phyloP scores from a whole-genome alignment of 2,888 invertebrate species.

The Zeuzera pyrina region DNA sequence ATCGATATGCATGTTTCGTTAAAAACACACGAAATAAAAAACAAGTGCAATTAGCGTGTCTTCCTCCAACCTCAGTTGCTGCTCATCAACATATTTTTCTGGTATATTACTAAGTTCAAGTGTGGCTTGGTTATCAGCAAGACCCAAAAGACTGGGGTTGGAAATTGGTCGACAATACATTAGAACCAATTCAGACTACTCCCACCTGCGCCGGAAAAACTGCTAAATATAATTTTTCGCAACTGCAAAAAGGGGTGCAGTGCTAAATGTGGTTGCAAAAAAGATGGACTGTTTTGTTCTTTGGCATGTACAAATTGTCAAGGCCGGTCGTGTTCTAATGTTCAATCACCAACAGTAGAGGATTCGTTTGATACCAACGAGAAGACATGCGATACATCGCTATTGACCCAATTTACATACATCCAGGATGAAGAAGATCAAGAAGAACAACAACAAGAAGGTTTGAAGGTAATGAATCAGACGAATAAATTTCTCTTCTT shows the following conservation, averaged over 20 bases:
- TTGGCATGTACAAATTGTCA: constrained; percentile 17
- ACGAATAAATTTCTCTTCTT: no score
- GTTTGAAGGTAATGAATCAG: no score
- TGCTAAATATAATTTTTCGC: neutral
- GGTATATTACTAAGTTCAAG: constrained; percentile 4
- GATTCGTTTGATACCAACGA: constrained; percentile 12
- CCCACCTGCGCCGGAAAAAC: no score
- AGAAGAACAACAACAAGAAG: constrained; percentile 9
- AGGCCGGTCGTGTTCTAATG: constrained; percentile 18
- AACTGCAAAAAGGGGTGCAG: constrained; percentile 8
- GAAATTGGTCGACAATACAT: constrained; percentile 1
- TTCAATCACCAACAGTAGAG: constrained; percentile 17
- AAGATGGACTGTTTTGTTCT: constrained; percentile 21
- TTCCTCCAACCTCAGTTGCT: no score
- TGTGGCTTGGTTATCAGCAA: constrained; percentile 5
- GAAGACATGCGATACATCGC: constrained; percentile 14
- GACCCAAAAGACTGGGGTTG: constrained; percentile 5
- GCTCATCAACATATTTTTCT: constrained; percentile 3
- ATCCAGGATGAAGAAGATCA: constrained; percentile 13
- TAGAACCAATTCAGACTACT: constrained; percentile 1
- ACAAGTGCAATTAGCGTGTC: no score
- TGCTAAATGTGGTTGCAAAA: constrained; percentile 17
- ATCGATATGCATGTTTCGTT: no score
- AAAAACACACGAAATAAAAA: no score
- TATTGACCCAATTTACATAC: constrained; percentile 15